Evolutionary conservation across 2,888 invertebrate genomes (phyloP).

Genomic region (Tenthredo mesomela): DNA sequence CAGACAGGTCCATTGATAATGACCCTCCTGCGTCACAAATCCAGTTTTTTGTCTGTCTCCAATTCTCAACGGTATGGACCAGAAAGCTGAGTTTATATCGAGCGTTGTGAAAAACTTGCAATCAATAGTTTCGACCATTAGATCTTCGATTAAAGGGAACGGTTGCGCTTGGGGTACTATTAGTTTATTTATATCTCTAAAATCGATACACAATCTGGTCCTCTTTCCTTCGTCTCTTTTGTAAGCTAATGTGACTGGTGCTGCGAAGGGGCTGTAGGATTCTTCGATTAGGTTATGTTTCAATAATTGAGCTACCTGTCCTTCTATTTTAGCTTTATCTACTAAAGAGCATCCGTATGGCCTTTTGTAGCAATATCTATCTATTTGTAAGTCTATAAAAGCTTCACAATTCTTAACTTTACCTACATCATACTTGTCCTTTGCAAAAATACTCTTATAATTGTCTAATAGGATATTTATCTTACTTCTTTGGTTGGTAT

Average conservation of each 20-base stretch:
- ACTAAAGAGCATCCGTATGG: slow-evolving; percentile 56
- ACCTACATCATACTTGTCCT: slow-evolving; percentile 30
- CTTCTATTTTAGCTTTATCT: slow-evolving; percentile 60
- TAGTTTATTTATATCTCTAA: slow-evolving; percentile 67
- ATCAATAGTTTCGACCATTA: slow-evolving; percentile 66
- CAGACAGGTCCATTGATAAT: slow-evolving; percentile 69
- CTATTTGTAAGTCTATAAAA: slow-evolving; percentile 12
- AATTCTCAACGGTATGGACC: slow-evolving; percentile 69
- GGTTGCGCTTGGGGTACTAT: slow-evolving; percentile 68
- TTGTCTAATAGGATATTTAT: slow-evolving; percentile 24
- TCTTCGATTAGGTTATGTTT: slow-evolving; percentile 61
- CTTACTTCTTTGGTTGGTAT: slow-evolving; percentile 15
- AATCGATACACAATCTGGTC: slow-evolving; percentile 65
- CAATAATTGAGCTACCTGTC: slow-evolving; percentile 57
- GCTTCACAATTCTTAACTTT: slow-evolving; percentile 18
- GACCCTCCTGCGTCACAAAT: slow-evolving; percentile 68
- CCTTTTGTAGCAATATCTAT: slow-evolving; percentile 52
- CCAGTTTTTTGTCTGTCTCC: slow-evolving; percentile 69
- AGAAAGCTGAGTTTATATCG: slow-evolving; percentile 73
- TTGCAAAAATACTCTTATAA: slow-evolving; percentile 23
- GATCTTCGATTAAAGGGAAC: no score
- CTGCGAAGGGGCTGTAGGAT: slow-evolving; percentile 61
- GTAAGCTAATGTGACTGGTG: slow-evolving; percentile 61
- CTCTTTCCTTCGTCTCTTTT: slow-evolving; percentile 63
- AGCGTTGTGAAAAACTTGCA: slow-evolving; percentile 69